phyloP scores from a whole-genome alignment of 2,797 vertebrate genomes.

The Molossus molossus region DNA sequence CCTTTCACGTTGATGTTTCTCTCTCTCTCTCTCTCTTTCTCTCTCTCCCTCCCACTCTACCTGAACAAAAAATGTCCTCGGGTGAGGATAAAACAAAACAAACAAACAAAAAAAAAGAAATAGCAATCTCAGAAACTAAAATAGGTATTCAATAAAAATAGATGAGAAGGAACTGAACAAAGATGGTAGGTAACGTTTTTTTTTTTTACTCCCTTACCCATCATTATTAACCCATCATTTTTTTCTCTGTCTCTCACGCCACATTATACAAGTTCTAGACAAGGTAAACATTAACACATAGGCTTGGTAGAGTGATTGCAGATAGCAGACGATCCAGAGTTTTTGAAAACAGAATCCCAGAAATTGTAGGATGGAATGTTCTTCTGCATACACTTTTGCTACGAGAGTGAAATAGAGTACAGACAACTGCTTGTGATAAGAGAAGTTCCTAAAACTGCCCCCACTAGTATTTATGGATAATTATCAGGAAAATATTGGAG shows the following conservation, averaged over 20 bases:
- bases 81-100: too few relatives aligned
- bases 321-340: background rate
- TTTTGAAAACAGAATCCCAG: background rate
- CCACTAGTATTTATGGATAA: background rate
- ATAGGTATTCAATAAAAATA: background rate
- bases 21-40: too few relatives aligned
- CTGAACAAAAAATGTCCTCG: too few relatives aligned
- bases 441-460: background rate
- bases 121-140: background rate
- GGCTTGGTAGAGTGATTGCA: background rate
- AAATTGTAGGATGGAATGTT: background rate
- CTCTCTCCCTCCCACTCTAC: too few relatives aligned
- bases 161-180: background rate
- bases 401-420: background rate
- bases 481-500: constrained; percentile 3
- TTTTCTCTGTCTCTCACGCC: background rate
- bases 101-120: background rate
- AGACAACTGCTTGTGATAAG: background rate
- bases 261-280: background rate
- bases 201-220: background rate
- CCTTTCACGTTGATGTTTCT: too few relatives aligned
- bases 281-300: constrained; percentile 5
- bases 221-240: background rate
- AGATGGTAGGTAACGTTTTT: background rate
- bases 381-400: background rate